A percentile compares a stretch with the other conserved stretches of the same genome.
These are phyloP conservation scores for Nothobranchius kuhntae DNA, from an alignment of 2,113 vertebrate species.

Conservation along the genomic window DNA sequence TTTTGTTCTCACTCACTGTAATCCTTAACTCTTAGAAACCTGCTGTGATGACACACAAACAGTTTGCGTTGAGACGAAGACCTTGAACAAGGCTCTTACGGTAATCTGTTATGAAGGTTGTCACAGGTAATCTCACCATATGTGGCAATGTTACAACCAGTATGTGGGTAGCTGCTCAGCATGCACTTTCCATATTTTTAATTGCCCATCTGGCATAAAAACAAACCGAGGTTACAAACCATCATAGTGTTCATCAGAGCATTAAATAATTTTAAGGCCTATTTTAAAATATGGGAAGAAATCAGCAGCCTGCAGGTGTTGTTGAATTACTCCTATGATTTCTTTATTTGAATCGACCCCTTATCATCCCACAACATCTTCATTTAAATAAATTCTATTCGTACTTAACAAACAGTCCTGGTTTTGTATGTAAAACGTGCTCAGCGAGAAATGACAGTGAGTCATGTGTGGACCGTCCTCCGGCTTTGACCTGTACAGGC, in stretches of 20 bases:
- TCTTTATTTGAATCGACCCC: neutral
- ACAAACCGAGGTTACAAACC: slow-evolving; percentile 14
- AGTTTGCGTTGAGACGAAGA: slow-evolving; percentile 27
- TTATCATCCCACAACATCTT: neutral
- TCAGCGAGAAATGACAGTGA: neutral
- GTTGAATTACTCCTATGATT: slow-evolving; percentile 25
- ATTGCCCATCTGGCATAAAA: slow-evolving; percentile 70
- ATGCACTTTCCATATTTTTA: slow-evolving; percentile 57
- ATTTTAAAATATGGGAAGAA: slow-evolving; percentile 18
- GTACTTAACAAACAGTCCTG: too few species aligned
- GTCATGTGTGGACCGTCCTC: neutral
- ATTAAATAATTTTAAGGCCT: slow-evolving; percentile 3
- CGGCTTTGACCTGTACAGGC: neutral
- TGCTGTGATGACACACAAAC: slow-evolving; percentile 11
- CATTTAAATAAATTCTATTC: neutral
- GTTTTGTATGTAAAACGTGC: neutral
- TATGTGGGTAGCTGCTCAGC: slow-evolving; percentile 65
- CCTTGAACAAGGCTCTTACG: slow-evolving; percentile 35
- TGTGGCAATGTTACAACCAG: slow-evolving; percentile 55
- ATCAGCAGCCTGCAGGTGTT: slow-evolving; percentile 10
- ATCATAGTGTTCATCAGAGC: slow-evolving; percentile 37
- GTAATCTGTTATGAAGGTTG: slow-evolving; percentile 22
- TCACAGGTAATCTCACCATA: slow-evolving; percentile 62
- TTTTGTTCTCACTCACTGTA: neutral
- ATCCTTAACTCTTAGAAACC: slow-evolving; percentile 15